phyloP scores from a whole-genome alignment of 2,797 vertebrate genomes.

The Thripadectes ignobilis region DNA sequence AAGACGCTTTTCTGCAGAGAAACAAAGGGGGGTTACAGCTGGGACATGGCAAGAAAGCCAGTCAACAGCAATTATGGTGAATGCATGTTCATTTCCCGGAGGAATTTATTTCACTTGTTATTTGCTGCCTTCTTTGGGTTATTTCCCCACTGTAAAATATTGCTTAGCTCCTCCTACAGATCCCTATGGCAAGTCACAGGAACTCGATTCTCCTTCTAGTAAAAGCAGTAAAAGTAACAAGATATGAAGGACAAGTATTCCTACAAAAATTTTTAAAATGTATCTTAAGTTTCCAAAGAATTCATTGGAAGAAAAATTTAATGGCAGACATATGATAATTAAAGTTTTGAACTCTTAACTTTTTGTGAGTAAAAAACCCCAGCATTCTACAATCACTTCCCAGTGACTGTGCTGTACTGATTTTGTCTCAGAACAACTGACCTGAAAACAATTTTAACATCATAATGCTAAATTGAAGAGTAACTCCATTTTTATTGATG shows the following conservation, averaged over 20 bases:
- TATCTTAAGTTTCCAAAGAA: neutral
- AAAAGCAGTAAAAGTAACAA: neutral
- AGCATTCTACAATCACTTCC: neutral
- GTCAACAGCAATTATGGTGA: neutral
- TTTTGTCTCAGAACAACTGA: neutral
- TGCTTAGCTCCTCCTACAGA: neutral
- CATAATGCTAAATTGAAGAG: neutral
- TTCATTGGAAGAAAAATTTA: neutral
- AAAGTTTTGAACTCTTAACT: neutral
- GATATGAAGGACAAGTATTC: neutral
- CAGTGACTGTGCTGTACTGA: too few relatives aligned
- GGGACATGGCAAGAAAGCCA: neutral
- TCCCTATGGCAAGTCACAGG: neutral
- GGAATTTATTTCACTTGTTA: neutral
- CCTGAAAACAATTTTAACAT: neutral
- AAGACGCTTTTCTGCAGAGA: slow-evolving; percentile 89
- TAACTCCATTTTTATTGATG: neutral
- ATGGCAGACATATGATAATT: neutral
- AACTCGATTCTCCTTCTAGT: neutral
- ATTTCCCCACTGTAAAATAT: neutral
- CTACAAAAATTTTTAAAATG: neutral
- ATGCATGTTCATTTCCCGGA: neutral
- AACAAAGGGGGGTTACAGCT: neutral
- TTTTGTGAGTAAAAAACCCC: neutral
- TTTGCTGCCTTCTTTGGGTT: neutral